Evolutionary conservation across 1,140 invertebrate species (phyloP).

Genomic region (Lordiphosa mommai): DNA sequence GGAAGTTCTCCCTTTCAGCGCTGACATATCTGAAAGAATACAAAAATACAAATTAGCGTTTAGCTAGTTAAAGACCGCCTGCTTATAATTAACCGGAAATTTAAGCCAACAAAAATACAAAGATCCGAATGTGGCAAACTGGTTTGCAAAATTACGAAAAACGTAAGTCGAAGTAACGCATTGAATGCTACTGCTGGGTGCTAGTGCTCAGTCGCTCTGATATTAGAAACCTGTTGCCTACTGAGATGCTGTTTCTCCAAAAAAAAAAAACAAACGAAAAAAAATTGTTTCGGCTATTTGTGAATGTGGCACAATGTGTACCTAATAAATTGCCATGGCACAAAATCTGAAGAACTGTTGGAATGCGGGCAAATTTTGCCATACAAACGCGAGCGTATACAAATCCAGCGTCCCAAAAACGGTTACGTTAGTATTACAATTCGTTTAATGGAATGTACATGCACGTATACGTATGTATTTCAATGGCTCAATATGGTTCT

Average conservation of each 20-base stretch:
- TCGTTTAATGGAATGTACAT: background rate
- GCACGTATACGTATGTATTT: background rate
- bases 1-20: too few relatives aligned
- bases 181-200: constrained; percentile 16
- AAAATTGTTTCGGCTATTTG: constrained; percentile 30
- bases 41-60: constrained; percentile 9
- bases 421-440: background rate
- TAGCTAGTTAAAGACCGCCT: constrained; percentile 4
- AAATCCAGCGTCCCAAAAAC: background rate
- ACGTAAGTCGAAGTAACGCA: constrained; percentile 44
- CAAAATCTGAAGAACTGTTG: constrained; percentile 47
- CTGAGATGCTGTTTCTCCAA: constrained; percentile 51
- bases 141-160: constrained; percentile 38
- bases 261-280: constrained; percentile 6
- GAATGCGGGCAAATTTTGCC: constrained; percentile 52
- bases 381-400: constrained; percentile 8
- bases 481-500: constrained; percentile 2
- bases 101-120: constrained; percentile 24
- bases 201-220: constrained; percentile 27
- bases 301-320: constrained; percentile 57
- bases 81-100: constrained; percentile 53
- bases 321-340: constrained; percentile 23
- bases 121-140: constrained; percentile 51
- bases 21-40: background rate
- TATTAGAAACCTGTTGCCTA: constrained; percentile 51